Evolutionary conservation across 2,113 vertebrate species (phyloP).

Genomic region (Nothobranchius furzeri): DNA sequence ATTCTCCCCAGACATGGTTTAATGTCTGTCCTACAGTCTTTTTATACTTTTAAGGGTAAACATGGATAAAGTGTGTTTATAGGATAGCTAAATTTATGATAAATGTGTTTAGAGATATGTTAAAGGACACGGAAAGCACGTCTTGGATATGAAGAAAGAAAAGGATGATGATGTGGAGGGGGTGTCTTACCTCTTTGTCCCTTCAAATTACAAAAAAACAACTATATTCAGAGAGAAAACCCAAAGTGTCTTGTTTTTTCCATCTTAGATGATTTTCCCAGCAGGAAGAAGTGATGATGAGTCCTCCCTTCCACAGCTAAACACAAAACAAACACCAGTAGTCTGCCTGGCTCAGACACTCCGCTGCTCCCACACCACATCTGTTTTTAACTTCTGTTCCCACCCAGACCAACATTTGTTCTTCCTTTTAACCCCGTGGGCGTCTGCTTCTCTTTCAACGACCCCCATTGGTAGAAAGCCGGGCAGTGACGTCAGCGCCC

Average conservation of each 20-base stretch:
- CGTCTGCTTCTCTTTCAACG: not conserved
- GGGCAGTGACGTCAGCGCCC: slow-evolving; percentile 12
- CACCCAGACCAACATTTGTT: slow-evolving; percentile 14
- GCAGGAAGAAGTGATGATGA: too few relatives aligned
- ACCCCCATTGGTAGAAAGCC: slow-evolving; percentile 51
- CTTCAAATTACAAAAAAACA: slow-evolving; percentile 21
- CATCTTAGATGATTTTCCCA: not conserved
- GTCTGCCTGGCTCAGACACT: not conserved
- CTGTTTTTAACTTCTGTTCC: slow-evolving; percentile 14
- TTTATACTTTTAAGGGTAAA: too few relatives aligned
- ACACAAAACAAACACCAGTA: not conserved
- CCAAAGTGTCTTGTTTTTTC: slow-evolving; percentile 17
- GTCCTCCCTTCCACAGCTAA: not conserved
- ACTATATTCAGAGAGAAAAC: slow-evolving; percentile 16
- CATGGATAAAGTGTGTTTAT: too few relatives aligned
- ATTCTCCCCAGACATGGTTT: too few relatives aligned
- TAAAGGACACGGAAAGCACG: too few relatives aligned
- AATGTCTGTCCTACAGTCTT: too few relatives aligned
- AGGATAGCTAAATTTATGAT: too few relatives aligned
- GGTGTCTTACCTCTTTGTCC: slow-evolving; percentile 54
- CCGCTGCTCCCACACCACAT: slow-evolving; percentile 21
- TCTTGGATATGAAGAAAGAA: too few relatives aligned
- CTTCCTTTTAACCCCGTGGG: not conserved
- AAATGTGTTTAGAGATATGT: too few relatives aligned
- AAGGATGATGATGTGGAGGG: not conserved